Evolutionary conservation across 2,888 invertebrate genomes (phyloP).

Genomic region (Idaea dimidiata): DNA sequence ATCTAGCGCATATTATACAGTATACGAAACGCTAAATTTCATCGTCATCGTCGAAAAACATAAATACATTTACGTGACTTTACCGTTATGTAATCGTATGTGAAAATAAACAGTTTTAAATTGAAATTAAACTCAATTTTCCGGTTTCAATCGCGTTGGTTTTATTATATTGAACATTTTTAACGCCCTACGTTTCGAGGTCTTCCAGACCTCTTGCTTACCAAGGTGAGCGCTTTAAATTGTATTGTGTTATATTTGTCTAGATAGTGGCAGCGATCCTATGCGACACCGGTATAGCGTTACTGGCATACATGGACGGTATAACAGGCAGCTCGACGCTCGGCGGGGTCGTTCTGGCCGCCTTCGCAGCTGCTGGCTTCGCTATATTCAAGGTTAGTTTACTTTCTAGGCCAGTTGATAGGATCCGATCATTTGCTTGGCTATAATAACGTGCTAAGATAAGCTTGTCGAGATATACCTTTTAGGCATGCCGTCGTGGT

Average conservation of each 20-base stretch:
- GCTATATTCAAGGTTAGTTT: conserved; percentile 92
- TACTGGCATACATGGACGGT: conserved; percentile 97
- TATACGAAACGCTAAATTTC: no score
- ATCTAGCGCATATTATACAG: no score
- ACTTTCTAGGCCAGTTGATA: not conserved
- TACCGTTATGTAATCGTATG: not conserved
- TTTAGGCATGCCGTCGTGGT: no score
- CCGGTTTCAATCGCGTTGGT: no score
- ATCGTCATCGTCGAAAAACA: not conserved
- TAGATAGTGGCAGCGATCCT: conserved; percentile 97
- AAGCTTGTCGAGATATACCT: no score
- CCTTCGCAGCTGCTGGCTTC: conserved; percentile 94
- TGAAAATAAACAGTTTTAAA: not conserved
- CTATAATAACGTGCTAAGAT: no score
- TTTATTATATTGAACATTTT: no score
- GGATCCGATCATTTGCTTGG: no score
- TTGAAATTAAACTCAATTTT: no score
- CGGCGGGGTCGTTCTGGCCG: conserved; percentile 94
- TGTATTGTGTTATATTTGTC: not conserved
- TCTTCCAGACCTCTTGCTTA: no score
- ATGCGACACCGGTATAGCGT: conserved; percentile 95
- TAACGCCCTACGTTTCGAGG: no score
- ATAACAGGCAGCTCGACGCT: conserved; percentile 94
- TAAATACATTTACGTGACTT: not conserved
- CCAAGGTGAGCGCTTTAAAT: no score